phyloP scores from a whole-genome alignment of 2,113 vertebrate species.

The Hepsetus odoe region DNA sequence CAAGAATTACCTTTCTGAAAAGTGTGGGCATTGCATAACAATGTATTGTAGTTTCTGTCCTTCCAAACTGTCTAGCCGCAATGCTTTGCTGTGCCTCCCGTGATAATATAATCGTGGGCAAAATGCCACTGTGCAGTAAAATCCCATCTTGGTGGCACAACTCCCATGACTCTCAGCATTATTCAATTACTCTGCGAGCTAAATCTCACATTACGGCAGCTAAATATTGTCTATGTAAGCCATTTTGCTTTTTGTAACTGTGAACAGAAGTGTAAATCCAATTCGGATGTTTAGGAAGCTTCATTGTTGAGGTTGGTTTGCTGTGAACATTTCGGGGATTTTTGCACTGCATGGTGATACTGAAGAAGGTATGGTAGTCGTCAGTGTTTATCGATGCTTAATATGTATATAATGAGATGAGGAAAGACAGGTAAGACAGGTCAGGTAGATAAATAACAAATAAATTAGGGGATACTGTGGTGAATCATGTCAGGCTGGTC shows the following conservation, averaged over 20 bases:
- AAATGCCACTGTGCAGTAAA: slow-evolving; percentile 19
- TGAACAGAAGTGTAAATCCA: slow-evolving; percentile 14
- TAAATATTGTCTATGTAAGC: slow-evolving; percentile 4
- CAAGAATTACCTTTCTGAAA: not conserved
- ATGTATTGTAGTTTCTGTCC: not conserved
- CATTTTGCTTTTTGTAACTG: slow-evolving; percentile 21
- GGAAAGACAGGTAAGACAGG: no score
- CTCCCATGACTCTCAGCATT: slow-evolving; percentile 7
- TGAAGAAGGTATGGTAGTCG: no score
- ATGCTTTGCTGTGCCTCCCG: not conserved
- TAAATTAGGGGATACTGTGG: no score
- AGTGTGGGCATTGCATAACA: slow-evolving; percentile 1
- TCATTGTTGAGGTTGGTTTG: slow-evolving; percentile 23
- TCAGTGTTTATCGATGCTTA: no score
- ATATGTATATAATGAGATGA: no score
- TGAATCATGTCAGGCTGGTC: no score
- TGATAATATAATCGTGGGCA: slow-evolving; percentile 21
- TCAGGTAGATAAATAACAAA: not conserved
- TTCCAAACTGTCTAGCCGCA: slow-evolving; percentile 4
- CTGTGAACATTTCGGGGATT: not conserved
- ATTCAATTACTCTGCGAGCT: slow-evolving; percentile 2
- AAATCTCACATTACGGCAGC: slow-evolving; percentile 8
- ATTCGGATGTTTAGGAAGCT: slow-evolving; percentile 11
- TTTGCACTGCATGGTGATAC: not conserved
- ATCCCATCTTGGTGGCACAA: slow-evolving; percentile 18